Conservation (phyloP, 2,113 vertebrate species). For the Daphoenositta chrysoptera region DNA sequence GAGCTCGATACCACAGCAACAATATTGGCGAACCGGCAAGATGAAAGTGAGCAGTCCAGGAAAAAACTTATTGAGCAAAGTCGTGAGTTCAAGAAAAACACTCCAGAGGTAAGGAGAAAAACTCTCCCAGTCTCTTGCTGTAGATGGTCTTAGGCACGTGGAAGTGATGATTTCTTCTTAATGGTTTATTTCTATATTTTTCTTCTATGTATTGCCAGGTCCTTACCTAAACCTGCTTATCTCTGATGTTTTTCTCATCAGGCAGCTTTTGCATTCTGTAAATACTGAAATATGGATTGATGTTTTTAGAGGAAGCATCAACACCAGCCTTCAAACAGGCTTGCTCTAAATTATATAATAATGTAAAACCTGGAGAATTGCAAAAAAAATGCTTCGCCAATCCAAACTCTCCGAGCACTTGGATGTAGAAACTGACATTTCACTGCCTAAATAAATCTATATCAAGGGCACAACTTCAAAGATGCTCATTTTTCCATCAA, state of each 20-base stretch:
- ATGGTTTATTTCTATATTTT: background rate
- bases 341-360: background rate
- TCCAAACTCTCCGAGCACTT: background rate
- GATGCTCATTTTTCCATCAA: slow-evolving; percentile 19
- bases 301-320: background rate
- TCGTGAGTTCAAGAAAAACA: slow-evolving; percentile 99
- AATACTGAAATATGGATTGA: background rate
- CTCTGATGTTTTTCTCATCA: background rate
- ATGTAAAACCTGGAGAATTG: background rate
- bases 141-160: background rate
- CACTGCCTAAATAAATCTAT: background rate
- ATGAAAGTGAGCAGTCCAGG: slow-evolving; percentile 97
- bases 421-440: background rate
- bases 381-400: background rate
- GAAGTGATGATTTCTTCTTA: background rate
- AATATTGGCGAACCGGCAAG: slow-evolving; percentile 96
- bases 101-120: slow-evolving; percentile 89
- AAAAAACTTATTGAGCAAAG: slow-evolving; percentile 98
- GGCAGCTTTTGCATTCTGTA: background rate
- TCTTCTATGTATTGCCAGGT: background rate
- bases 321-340: background rate
- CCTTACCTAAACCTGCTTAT: background rate
- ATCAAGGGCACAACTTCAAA: background rate
- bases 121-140: background rate
- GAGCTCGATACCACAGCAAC: slow-evolving; percentile 97